Base-by-base conservation (phyloP, 1,140 invertebrate species). In the Camponotus vicinus region DNA sequence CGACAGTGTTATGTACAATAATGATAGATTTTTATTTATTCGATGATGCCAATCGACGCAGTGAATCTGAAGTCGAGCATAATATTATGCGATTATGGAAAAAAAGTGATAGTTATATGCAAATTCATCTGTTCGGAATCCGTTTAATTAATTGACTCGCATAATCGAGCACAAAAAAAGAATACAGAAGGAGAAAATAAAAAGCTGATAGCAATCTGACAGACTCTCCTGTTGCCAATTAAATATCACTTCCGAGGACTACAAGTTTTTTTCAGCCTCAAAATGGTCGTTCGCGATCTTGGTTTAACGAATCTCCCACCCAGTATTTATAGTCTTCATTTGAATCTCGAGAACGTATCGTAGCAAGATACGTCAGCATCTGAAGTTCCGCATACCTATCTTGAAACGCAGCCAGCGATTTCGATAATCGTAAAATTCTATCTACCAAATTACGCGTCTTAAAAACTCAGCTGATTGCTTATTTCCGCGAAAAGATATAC, bases 31-130 rank as follows among this genome's bases (percentile, higher is more conserved):
- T 80, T 27, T 40, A 18, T 8, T 27, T 21, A 27, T 21, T 80
- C 15, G 64, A 69, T 21, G n/a, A 34, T 18, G 11, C 21, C 7
- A 21, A 52, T 57, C 49, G 66, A 42, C 27, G 15, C 34, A 49
- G 61, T 37, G 9, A 83, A 83, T 45, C 34, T 34, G 13, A 79
- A 45, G 45, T 82, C 27, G 45, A 27, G 37, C 40, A 69, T 32
- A 32, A 59, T 57, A 15, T 61, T 45, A 37, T 4, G 8, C 37
- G 9, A 61, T 45, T 61, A 82, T 73, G 40, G 40, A 49, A 73
- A 71, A 73, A 71, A n/a, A 34, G 21, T 5, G 2, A 15, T 8
- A 42, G n/a, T 79, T 61, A 73, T 52, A 52, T 73, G 52, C 37
- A 82, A 82, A 82, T 82, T 4, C 3, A 2, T n/a, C 15, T 2